Conservation (phyloP, 2,113 vertebrate genomes). For the Columbina picui region DNA sequence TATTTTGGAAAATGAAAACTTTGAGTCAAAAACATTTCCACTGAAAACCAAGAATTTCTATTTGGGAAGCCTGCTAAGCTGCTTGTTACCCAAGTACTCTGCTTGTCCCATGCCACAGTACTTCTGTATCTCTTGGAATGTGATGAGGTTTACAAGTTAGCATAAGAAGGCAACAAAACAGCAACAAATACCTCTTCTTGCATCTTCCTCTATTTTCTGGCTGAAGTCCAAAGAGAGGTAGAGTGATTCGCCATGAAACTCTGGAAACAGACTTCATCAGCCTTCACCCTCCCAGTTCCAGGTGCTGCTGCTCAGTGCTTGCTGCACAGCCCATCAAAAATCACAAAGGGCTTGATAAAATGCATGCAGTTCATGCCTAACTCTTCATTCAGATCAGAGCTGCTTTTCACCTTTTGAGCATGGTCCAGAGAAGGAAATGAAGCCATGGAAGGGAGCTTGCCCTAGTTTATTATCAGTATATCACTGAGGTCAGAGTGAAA, state of each 20-base stretch:
- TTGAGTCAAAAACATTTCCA: constrained; percentile 5
- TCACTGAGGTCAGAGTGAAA: neutral
- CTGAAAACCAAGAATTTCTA: neutral
- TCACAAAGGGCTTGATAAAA: neutral
- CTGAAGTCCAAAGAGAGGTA: neutral
- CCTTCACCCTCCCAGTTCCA: neutral
- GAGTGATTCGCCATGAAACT: neutral
- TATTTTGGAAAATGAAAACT: constrained; percentile 40
- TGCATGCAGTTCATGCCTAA: rapidly evolving
- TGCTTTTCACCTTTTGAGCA: neutral
- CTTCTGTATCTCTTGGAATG: neutral
- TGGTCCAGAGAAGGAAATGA: neutral
- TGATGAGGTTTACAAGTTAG: neutral
- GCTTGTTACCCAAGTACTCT: neutral
- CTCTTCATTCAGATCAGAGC: neutral
- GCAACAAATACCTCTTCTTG: neutral
- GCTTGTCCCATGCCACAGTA: neutral
- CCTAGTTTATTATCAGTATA: neutral
- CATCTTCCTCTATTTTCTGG: neutral
- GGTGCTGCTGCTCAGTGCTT: neutral
- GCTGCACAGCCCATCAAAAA: neutral
- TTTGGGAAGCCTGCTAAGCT: neutral
- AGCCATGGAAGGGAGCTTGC: neutral
- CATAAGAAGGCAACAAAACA: neutral
- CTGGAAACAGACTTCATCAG: neutral